Conservation (phyloP, 1,140 invertebrate species). For the Drosophila kurseongensis region DNA sequence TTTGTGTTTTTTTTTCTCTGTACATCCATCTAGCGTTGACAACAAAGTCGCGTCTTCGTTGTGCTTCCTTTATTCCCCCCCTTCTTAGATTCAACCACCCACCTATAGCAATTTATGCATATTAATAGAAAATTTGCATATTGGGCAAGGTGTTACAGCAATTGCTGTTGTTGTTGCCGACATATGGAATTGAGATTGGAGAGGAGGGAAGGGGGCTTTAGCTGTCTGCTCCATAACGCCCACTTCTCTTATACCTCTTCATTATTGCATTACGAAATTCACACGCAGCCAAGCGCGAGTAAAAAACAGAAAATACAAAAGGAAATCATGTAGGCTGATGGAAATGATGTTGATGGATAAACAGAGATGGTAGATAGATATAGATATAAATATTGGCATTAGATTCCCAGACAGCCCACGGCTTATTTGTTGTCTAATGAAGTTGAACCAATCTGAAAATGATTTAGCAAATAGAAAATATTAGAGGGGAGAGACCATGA, state of each 20-base stretch:
- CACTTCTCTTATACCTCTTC: conserved; percentile 37
- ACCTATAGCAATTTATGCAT: conserved; percentile 69
- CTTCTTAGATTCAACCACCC: conserved; percentile 4
- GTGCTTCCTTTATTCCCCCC: conserved; percentile 19
- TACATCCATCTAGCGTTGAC: conserved; percentile 15
- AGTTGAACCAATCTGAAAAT: conserved; percentile 46
- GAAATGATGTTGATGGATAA: conserved; percentile 33
- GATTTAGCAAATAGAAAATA: conserved; percentile 14
- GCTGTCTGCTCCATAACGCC: conserved; percentile 35
- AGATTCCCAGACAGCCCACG: conserved; percentile 46
- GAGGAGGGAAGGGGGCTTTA: not conserved
- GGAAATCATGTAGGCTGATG: conserved; percentile 42
- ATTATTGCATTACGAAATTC: conserved; percentile 54
- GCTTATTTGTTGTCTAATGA: conserved; percentile 46
- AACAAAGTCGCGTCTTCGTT: conserved; percentile 61
- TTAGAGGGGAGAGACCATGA: conserved; percentile 41
- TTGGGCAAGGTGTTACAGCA: conserved; percentile 67
- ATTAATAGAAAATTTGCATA: conserved; percentile 79
- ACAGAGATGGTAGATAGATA: conserved; percentile 9
- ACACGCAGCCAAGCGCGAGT: conserved; percentile 46
- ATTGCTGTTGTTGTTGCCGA: conserved; percentile 21
- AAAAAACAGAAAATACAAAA: conserved; percentile 10
- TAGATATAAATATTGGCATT: conserved; percentile 5
- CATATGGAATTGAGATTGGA: conserved; percentile 20
- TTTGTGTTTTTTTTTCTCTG: not conserved